Conservation (phyloP, 2,797 vertebrate species). For the Numenius phaeopus region DNA sequence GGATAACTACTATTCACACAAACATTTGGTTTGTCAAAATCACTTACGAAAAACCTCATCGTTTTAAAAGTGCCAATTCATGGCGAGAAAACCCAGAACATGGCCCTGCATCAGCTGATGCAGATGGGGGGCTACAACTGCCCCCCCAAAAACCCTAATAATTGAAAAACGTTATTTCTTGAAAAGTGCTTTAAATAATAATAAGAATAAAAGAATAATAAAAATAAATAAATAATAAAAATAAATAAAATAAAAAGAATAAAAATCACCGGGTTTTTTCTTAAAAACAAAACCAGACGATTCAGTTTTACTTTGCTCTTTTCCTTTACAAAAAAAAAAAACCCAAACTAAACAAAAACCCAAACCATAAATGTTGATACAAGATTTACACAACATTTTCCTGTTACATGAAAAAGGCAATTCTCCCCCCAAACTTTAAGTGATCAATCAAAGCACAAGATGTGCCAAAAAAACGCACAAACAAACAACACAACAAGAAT, state of each 20-base stretch:
- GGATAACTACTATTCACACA: not conserved
- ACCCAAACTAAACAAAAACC: no score
- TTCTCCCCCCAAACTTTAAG: not conserved
- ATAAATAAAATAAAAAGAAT: no score
- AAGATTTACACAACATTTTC: not conserved
- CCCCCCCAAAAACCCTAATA: rapidly evolving
- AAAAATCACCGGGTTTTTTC: rapidly evolving
- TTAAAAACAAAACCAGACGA: not conserved
- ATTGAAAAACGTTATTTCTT: no score
- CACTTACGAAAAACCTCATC: not conserved
- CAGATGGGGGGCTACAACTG: not conserved
- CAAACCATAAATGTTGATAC: not conserved
- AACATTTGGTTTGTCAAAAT: not conserved
- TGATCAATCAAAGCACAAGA: not conserved
- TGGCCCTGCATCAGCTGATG: not conserved
- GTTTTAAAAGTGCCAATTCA: not conserved
- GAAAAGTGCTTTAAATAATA: not conserved
- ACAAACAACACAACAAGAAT: not conserved
- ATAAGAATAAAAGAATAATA: no score
- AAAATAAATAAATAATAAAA: no score
- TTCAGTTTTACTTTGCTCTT: not conserved
- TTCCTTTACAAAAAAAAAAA: not conserved
- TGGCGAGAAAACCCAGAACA: rapidly evolving
- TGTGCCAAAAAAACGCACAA: not conserved
- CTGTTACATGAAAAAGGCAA: rapidly evolving